Percentiles rank a stretch among this genome's conserved stretches.
phyloP scores from a whole-genome alignment of 1,140 invertebrate genomes.

The Cydia splendana region DNA sequence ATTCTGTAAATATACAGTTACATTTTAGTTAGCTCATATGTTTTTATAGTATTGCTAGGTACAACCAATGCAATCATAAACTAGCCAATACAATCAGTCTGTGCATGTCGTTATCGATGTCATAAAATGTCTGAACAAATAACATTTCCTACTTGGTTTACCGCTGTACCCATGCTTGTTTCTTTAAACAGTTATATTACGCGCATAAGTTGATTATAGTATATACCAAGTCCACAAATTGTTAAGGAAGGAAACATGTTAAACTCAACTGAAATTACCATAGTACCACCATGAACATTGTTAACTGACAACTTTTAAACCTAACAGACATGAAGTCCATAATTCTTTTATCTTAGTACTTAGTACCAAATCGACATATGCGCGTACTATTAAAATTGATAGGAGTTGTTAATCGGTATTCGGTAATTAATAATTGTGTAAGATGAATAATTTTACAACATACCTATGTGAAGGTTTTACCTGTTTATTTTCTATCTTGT shows the following conservation, averaged over 20 bases:
- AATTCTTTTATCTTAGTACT: no score
- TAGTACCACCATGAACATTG: no score
- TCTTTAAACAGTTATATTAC: neutral
- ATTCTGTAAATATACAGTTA: neutral
- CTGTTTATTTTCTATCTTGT: neutral
- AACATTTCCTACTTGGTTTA: neutral
- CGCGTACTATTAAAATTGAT: neutral
- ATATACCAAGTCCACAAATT: neutral
- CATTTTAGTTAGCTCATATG: neutral
- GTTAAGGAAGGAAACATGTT: neutral
- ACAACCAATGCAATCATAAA: neutral
- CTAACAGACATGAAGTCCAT: no score
- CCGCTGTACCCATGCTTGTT: neutral
- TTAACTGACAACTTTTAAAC: no score
- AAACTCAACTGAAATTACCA: neutral
- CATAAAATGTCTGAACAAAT: neutral
- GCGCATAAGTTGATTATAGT: slow-evolving; percentile 5
- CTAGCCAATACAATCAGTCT: neutral
- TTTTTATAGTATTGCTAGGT: neutral
- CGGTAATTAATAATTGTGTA: neutral
- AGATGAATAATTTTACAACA: neutral
- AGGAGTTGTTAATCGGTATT: neutral
- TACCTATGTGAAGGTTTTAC: neutral
- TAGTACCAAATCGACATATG: no score
- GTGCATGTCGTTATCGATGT: slow-evolving; percentile 18